Base-by-base conservation (phyloP, 2,888 invertebrate species). In the Coenonympha glycerion region DNA sequence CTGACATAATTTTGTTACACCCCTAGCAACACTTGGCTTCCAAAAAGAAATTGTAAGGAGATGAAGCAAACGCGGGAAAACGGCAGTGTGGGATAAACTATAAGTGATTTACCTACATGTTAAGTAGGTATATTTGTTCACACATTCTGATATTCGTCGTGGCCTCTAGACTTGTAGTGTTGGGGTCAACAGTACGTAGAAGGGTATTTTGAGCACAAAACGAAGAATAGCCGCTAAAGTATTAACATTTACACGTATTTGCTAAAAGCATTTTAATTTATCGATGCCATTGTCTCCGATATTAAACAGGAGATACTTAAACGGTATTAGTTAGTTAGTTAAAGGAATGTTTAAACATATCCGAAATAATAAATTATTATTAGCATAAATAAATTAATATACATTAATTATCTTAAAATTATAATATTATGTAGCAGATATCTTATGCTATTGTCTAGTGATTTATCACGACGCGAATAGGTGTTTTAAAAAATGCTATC, bases 101-200 rank as follows among this genome's bases (percentile, higher is more conserved):
- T n/a, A n/a, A n/a, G n/a, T n/a, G n/a, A n/a, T n/a, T n/a, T n/a
- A 9, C 16, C 16, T 24, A 39, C 5, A 16, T 39, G 21, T 9
- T 33, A 22, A 31, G 31, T 19, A 13, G 11, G 18, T 21, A 56
- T 52, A 51, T 65, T 67, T 69, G 67, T 75, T 71, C 68, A 71
- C 60, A 59, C 59, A 63, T 61, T 59, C 58, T 61, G 63, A 64
- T 69, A 69, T 71, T 49, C 42, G 44, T 8, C 33, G 47, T 31
- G 50, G 41, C 53, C 53, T 50, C 39, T 41, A 46, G 34, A 37
- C 42, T 6, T 11, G 21, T 6, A 15, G 26, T 8, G 21, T 18
- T 46, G 40, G 53, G 53, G 53, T 53, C 53, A 53, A 49, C 53
- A 36, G 41, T 24, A 49, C 49, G n/a, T 13, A 22, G 40, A 53